phyloP scores from a whole-genome alignment of 1,140 invertebrate species.

The Dreissena polymorpha region DNA sequence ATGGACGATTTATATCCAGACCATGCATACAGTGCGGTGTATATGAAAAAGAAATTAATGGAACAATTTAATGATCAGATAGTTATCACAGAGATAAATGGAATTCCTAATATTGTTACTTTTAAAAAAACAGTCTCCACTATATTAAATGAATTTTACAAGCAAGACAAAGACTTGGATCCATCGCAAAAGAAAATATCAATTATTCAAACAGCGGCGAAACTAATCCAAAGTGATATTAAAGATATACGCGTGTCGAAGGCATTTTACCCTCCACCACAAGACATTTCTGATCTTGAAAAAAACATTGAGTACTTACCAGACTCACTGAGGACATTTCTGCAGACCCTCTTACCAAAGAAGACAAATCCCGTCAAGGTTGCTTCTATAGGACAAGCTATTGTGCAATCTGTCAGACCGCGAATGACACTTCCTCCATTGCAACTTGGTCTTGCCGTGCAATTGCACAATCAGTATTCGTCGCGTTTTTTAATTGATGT shows the following conservation, averaged over 20 bases:
- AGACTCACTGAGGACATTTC: constrained; percentile 25
- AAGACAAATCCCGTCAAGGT: constrained; percentile 16
- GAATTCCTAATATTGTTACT: constrained; percentile 19
- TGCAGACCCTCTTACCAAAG: constrained; percentile 16
- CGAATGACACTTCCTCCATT: constrained; percentile 55
- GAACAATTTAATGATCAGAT: constrained; percentile 33
- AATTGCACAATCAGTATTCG: constrained; percentile 54
- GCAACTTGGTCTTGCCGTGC: constrained; percentile 58
- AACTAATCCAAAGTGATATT: constrained; percentile 53
- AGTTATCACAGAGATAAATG: constrained; percentile 37
- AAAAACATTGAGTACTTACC: constrained; percentile 31
- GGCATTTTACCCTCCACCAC: neutral
- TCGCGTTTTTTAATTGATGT: constrained; percentile 55
- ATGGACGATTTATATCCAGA: neutral
- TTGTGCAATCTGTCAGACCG: constrained; percentile 50
- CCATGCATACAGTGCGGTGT: neutral
- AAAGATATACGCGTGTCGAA: constrained; percentile 12
- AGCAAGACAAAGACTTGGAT: constrained; percentile 4
- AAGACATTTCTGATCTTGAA: constrained; percentile 11
- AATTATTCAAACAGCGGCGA: constrained; percentile 42
- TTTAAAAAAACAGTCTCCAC: neutral
- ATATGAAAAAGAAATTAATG: constrained; percentile 44
- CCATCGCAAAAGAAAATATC: constrained; percentile 17
- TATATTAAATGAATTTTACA: constrained; percentile 41
- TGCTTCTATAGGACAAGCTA: constrained; percentile 37